Base-by-base conservation (phyloP, 2,888 invertebrate species). In the Heliconius erato region DNA sequence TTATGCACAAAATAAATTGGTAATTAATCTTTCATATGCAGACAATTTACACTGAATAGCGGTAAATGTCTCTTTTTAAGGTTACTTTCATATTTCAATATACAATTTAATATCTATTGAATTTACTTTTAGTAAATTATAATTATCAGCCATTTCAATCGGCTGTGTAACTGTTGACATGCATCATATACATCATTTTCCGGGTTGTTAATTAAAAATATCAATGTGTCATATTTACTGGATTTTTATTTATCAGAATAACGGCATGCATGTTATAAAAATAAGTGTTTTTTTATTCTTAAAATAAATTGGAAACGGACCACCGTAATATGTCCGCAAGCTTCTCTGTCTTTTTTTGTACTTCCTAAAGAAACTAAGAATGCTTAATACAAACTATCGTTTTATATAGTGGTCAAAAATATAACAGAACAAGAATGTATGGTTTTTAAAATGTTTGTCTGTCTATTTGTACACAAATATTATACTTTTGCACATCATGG, bases 11-110 rank as follows among this genome's bases (percentile, higher is more conserved):
- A 81, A 84, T 79, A 84, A 86, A 85, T 84, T 40, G 81, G 65
- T 84, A 85, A 85, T 86, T 86, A 83, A 86, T 86, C 85, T 81
- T 72, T 81, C 65, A 65, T 80, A 82, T 79, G 82, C 80, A 81
- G 72, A 79, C 59, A 82, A 78, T 79, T 77, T 82, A 82, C 82
- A 76, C 68, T 63, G 65, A 54, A 76, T 69, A 80, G 32, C 80
- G 44, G 74, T 80, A 81, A 85, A 84, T 81, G 79, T 82, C 77
- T 76, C 65, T 79, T 81, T 65, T 79, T 80, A 84, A 84, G 83
- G 82, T 82, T 86, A 84, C 85, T 85, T 83, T 79, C 83, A 80
- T 82, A 40, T 40, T 11, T 40, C 40, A 83, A 85, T 83, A 28
- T 68, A 44, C 14, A n/a, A 35, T 28, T 32, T 59, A 23, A 32